Base-by-base conservation (phyloP, 2,888 invertebrate genomes). In the Lutraria lutraria region DNA sequence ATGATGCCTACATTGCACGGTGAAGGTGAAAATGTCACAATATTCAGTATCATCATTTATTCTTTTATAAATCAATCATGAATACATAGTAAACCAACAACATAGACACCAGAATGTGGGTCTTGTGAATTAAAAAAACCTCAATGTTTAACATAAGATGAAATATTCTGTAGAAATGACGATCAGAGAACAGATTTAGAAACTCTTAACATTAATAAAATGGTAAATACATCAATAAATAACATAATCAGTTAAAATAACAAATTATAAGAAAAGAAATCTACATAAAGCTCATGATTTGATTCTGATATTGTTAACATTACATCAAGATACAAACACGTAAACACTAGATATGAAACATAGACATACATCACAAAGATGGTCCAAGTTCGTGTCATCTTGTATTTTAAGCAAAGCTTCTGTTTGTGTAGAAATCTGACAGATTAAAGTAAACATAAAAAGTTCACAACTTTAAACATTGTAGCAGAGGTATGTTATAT, bases 201-300 rank as follows among this genome's bases (percentile, higher is more conserved):
- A 76, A 76, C 34, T 31, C 76, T 76, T 15, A 76, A 76, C 76
- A 76, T 76, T 19, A 12, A 76, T 76, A 76, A 76, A 76, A 76
- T 19, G 34, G 76, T 31, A 76, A 76, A 76, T 31, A 76, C 76
- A 76, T 76, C 76, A 76, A 76, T 76, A 76, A 76, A 31, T 76
- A 76, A 76, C n/a, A 68, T 25, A 68, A 68, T 68, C 63, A 68
- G 6, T n/a, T 68, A 68, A 68, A 68, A 68, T 68, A 76, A 76
- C 34, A 76, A 76, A 19, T 31, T 34, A 34, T 0, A 31, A 16
- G 10, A 16, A 34, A 31, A 76, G 34, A 76, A 76, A 34, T 34
- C 29, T 16, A 76, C 15, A 31, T 34, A 76, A 76, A 76, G 19
- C 31, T 76, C 76, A 76, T 31, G 31, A 76, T 76, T 76, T 76